Evolutionary conservation across 2,113 vertebrate species (phyloP), one percentile per base, ranked within the genome.

Genomic region (Sinocyclocheilus maitianheensis): DNA sequence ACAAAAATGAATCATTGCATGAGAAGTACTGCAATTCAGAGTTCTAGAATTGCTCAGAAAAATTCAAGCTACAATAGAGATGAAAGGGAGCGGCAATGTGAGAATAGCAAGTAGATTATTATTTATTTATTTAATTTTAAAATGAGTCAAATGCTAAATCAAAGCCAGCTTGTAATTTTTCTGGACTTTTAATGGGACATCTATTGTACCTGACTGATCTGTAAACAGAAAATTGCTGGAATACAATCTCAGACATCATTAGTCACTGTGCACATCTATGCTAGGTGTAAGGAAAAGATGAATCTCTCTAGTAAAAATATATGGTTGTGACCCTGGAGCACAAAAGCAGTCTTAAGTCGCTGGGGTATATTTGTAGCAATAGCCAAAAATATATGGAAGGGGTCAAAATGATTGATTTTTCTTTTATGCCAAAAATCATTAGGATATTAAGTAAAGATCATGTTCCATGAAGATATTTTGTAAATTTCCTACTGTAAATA

Each of bases 221-320:
- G 22, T n/a, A 51, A 16, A 76, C n/a, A 51, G 43, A 48, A 75
- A 24, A 24, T 24, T 75, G 12, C 72, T 24, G 22, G 43, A 76
- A 76, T 48, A 76, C 74, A 76, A 76, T 16, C 74, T 76, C 74
- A 51, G n/a, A 13, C 22, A 1, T 26, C 74, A 24, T 76, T 76
- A 51, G 43, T 24, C n/a, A 26, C 26, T n/a, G 9, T 51, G 40
- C 43, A 76, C 2, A 24, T 22, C 13, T n/a, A 46, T 10, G 10
- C 43, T 48, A 11, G 37, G 2, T 5, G 10, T 74, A 40, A 43
- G 20, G 34, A 11, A 43, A 40, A 74, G 10, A 12, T 43, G 18
- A 43, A 22, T 12, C 0, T 22, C 20, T 74, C 37, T 12, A 72
- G 8, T 71, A 34, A 71, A 20, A 71, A 1, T 16, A 30, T 30